Evolutionary conservation across 2,888 invertebrate species (phyloP), one percentile per base, ranked within the genome.

Genomic region (Capitulum mitella): DNA sequence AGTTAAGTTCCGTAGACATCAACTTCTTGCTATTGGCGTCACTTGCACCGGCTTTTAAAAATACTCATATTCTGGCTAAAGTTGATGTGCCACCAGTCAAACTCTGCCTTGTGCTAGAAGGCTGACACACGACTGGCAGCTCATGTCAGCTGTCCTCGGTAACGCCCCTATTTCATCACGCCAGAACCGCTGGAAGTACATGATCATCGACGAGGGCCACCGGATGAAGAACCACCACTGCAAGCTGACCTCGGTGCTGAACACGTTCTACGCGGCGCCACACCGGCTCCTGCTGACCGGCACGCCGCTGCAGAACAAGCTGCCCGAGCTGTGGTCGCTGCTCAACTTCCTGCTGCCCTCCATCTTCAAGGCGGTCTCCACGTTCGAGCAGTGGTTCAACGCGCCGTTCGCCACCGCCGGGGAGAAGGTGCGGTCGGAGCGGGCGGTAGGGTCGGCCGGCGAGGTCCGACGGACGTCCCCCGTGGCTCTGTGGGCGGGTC

Each of bases 191-290:
- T 99, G 99, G 98, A 98, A 98, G 86, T 99, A 98, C 87, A 99
- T 99, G 98, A 99, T 99, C 82, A 99, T 99, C 84, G 99, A 99
- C 87, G 99, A 99, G 87, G 99, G 99, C 79, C 99, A 99, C 88
- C 92, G 99, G 82, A 99, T 99, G 98, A 99, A 99, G 89, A 99
- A 99, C 87, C 99, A 99, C 87, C 98, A 99, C 86, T 99, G 98
- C 88, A 99, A 99, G 87, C 88, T 99, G 83, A 99, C 99, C 0
- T 95, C 98, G 87, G 95, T 89, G 46, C 89, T 99, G 79, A 99
- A 99, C 87, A 97, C 97, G 14, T 96, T 97, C 87, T 98, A 98
- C 87, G 90, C 92, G 82, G 98, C 98, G 12, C 97, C 98, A 10
- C 97, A 98, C 87, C 92, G 99, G 58, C 87, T 99, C 79, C 89